Base-by-base conservation (phyloP, 2,797 vertebrate genomes). In the Gambusia yucatana region DNA sequence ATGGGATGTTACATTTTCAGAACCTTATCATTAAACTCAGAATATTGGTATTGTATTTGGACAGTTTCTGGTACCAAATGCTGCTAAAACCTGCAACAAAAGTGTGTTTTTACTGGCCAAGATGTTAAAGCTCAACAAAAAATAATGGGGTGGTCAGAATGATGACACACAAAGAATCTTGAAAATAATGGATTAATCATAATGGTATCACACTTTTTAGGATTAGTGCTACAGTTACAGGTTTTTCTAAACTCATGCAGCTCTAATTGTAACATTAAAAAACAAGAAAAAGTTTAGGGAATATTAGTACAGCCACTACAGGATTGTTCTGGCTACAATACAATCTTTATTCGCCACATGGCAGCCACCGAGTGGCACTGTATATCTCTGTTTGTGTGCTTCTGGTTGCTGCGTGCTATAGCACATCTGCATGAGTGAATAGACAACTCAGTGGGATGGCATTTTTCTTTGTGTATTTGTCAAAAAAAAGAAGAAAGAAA, bases 291-390 rank as follows among this genome's bases (percentile, higher is more conserved):
- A 4, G 33, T 39, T 33, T 16, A 65, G 14, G 3, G 33, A 9
- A 39, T 65, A 39, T 65, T 39, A 65, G 61, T 33, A 17, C 30
- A 63, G 52, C 79, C 65, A 79, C 87, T 79, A 82, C 9, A 73
- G 41, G 44, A 43, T 84, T 73, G 75, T 80, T 85, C 82, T 47
- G 59, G 36, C 78, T 78, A 73, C 8, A 1, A 41, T 72, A 46
- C 76, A 30, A n/a, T 80, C 46, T 52, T 77, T 83, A 55, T 11
- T 73, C 63, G 43, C 80, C 84, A 59, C 59, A 69, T 30, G 33
- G 33, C 39, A 81, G 76, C 88, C 87, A 86, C 82, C 22, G 25
- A 86, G 92, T 84, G 90, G 91, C 92, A 89, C 83, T 90, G 83
- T 81, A 72, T 73, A 77, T 88, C 79, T 88, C 77, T 1, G 13